These are phyloP conservation scores for Mastacembelus armatus DNA, from an alignment of 2,797 vertebrate species.

Conservation along the genomic window DNA sequence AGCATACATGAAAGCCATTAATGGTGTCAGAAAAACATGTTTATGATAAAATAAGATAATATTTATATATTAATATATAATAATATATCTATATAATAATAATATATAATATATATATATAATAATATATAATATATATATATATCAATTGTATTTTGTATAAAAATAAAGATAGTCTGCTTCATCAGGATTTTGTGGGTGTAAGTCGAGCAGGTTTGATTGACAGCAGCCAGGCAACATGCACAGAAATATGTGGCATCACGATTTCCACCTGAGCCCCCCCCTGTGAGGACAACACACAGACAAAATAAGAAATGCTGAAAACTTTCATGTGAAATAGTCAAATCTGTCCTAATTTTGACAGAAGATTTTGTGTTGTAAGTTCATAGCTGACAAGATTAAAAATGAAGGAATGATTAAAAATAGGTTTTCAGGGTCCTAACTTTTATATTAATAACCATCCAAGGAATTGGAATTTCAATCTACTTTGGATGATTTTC, in stretches of 20 bases:
- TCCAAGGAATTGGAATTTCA: conserved; percentile 36
- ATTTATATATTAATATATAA: too few relatives aligned
- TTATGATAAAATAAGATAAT: too few relatives aligned
- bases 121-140: too few relatives aligned
- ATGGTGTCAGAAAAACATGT: too few relatives aligned
- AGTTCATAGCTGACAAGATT: background rate
- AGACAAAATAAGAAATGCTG: background rate
- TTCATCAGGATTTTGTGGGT: too few relatives aligned
- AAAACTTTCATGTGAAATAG: background rate
- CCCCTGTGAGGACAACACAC: too few relatives aligned
- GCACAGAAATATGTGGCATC: too few relatives aligned
- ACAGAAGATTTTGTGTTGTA: background rate
- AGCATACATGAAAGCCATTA: too few relatives aligned
- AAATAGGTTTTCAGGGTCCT: conserved; percentile 20
- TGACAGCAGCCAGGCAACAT: background rate
- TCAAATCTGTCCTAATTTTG: background rate
- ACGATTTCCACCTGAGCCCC: background rate
- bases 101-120: too few relatives aligned
- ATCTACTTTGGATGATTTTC: conserved; percentile 40
- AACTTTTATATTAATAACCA: conserved; percentile 22
- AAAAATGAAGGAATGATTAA: conserved; percentile 5
- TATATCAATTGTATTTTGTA: too few relatives aligned
- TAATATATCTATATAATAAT: too few relatives aligned
- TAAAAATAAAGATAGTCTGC: too few relatives aligned
- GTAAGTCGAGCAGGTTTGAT: background rate